These are phyloP conservation scores for Eospalax fontanierii DNA, from an alignment of 2,797 vertebrate genomes.

Conservation along the genomic window DNA sequence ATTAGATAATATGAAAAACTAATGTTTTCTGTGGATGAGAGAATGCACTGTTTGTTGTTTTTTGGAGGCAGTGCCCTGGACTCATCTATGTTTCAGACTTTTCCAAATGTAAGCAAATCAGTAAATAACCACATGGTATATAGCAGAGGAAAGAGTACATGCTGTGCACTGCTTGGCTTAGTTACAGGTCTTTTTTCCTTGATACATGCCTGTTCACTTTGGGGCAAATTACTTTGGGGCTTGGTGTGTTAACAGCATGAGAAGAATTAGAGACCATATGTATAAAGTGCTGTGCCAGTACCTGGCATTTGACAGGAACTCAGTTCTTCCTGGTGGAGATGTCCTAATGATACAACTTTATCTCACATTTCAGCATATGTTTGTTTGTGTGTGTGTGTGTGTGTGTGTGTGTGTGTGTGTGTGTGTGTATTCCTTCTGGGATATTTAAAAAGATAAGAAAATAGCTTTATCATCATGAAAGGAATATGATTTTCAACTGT, in stretches of 20 bases:
- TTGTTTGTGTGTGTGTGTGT: too few species aligned
- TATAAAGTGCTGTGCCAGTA: background rate
- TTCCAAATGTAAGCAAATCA: conserved; percentile 11
- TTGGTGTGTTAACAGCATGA: conserved; percentile 22
- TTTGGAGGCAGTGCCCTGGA: conserved; percentile 27
- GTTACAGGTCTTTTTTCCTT: background rate
- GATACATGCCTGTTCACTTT: background rate
- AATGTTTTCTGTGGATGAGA: background rate
- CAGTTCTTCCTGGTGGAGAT: conserved; percentile 23
- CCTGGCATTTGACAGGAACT: background rate
- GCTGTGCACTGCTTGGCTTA: background rate
- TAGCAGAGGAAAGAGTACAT: background rate
- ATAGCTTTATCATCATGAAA: conserved; percentile 37
- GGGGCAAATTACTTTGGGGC: background rate
- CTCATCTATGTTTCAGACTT: conserved; percentile 24
- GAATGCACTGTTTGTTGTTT: background rate
- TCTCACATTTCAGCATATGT: conserved; percentile 43
- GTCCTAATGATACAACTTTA: conserved; percentile 33
- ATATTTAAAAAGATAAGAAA: conserved; percentile 51
- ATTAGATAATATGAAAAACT: conserved; percentile 10
- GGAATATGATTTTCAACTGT: conserved; percentile 30
- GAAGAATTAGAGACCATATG: background rate
- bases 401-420: too few species aligned
- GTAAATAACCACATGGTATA: background rate
- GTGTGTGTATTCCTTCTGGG: conserved; percentile 49